These are phyloP conservation scores for Carettochelys insculpta DNA, from an alignment of 2,113 vertebrate species.

Conservation along the genomic window DNA sequence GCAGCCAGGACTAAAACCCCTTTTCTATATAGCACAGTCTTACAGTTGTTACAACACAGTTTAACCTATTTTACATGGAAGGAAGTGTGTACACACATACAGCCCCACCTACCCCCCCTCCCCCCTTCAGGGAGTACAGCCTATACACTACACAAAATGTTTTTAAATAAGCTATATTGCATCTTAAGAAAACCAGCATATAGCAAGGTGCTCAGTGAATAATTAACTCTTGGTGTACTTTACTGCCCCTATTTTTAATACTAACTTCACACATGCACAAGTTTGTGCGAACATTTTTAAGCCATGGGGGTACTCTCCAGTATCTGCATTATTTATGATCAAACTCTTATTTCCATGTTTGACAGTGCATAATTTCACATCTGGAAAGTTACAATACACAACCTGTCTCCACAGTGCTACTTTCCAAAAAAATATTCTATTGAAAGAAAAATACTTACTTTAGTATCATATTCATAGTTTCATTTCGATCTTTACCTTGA, in stretches of 20 bases:
- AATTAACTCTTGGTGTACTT: not conserved
- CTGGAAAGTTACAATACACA: not conserved
- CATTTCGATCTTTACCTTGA: slow-evolving; percentile 97
- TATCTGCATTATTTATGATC: not conserved
- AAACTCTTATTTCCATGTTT: not conserved
- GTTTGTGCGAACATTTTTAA: not conserved
- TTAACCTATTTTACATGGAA: not conserved
- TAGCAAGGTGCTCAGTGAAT: not conserved
- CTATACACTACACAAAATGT: not conserved
- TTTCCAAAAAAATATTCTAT: not conserved
- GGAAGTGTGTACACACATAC: not conserved
- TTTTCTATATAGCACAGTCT: too few relatives aligned
- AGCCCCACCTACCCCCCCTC: too few relatives aligned
- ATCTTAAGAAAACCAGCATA: not conserved
- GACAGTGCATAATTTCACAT: not conserved
- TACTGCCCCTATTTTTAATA: not conserved
- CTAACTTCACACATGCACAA: not conserved
- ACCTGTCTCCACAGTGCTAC: not conserved
- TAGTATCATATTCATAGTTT: slow-evolving; percentile 99
- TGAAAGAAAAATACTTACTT: slow-evolving; percentile 85
- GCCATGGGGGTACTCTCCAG: not conserved
- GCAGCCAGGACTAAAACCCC: not conserved
- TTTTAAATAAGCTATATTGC: not conserved
- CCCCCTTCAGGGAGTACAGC: too few relatives aligned
- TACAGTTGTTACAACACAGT: not conserved